Evolutionary conservation across 1,140 invertebrate species (phyloP).

Genomic region (Macrobrachium rosenbergii): DNA sequence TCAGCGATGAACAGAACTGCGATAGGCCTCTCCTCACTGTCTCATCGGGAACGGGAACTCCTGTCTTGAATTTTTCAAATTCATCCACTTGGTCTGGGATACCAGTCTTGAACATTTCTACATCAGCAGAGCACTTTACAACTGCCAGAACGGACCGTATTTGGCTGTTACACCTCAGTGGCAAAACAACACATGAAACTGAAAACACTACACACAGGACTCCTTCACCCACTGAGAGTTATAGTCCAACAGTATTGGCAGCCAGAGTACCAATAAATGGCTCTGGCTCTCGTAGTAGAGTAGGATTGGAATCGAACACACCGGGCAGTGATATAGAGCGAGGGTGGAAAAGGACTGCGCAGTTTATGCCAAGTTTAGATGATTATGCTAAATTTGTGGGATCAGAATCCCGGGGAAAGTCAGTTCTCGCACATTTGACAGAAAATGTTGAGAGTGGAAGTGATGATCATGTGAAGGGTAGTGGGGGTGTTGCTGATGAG

Average conservation of each 20-base stretch:
- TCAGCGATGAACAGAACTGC: constrained; percentile 82
- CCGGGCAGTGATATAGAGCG: constrained; percentile 25
- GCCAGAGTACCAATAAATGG: background rate
- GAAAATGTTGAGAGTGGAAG: too few species aligned
- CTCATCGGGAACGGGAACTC: constrained; percentile 65
- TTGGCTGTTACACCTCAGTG: constrained; percentile 26
- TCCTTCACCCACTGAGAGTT: background rate
- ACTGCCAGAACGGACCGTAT: constrained; percentile 31
- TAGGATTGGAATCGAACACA: background rate
- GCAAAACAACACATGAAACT: constrained; percentile 17
- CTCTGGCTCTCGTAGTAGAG: background rate
- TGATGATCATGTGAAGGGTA: too few species aligned
- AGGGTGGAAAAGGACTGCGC: constrained; percentile 58
- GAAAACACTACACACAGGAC: constrained; percentile 13
- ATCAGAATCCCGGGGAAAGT: background rate
- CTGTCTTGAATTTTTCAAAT: constrained; percentile 59
- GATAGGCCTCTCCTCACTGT: constrained; percentile 65
- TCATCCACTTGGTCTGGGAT: constrained; percentile 8
- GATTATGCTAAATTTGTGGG: constrained; percentile 38
- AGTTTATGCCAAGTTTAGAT: constrained; percentile 61
- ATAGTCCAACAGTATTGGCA: background rate
- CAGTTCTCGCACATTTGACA: too few species aligned
- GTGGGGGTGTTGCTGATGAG: too few species aligned
- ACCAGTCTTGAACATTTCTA: constrained; percentile 21
- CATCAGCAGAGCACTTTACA: constrained; percentile 4